Conservation (phyloP, 2,113 vertebrate genomes). For the Notiomystis cincta region DNA sequence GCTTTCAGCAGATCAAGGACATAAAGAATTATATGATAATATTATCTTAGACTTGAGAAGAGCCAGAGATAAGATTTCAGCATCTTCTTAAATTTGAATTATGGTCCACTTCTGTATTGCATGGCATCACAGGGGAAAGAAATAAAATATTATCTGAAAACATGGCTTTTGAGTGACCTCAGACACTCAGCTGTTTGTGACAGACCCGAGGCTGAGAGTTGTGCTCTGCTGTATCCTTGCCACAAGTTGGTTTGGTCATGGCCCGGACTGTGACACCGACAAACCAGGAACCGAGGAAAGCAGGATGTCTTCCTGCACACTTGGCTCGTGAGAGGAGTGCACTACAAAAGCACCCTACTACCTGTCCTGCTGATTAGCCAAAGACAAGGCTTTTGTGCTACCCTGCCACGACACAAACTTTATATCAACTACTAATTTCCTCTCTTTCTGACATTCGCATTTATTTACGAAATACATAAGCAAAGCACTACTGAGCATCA, state of each 20-base stretch:
- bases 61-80: background rate
- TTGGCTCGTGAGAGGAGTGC: fast-evolving
- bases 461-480: background rate
- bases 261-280: background rate
- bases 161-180: background rate
- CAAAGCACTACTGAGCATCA: background rate
- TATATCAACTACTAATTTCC: background rate
- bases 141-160: background rate
- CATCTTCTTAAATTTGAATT: background rate
- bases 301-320: background rate
- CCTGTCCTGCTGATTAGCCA: background rate
- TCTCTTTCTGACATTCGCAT: background rate
- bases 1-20: background rate
- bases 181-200: background rate
- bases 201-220: background rate
- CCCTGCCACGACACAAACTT: background rate
- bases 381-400: background rate
- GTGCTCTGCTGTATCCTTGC: background rate
- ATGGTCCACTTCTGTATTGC: background rate
- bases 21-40: background rate
- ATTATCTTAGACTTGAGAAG: background rate
- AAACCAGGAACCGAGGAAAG: background rate
- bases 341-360: background rate
- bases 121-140: background rate
- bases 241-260: background rate